Evolutionary conservation across 2,113 vertebrate species (phyloP).

Genomic region (Peromyscus polionotus): DNA sequence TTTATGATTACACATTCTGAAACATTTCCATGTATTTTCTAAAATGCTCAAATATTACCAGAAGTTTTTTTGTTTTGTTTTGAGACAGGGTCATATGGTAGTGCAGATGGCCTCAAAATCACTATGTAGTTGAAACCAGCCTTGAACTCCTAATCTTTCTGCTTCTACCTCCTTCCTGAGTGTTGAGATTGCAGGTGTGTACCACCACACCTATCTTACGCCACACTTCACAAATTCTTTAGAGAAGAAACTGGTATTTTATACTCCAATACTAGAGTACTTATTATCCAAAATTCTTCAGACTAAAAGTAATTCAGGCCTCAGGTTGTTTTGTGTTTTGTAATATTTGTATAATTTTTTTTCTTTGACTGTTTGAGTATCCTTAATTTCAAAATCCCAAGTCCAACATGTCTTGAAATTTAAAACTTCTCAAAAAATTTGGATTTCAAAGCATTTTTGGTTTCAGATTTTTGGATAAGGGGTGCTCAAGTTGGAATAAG

Average conservation of each 20-base stretch:
- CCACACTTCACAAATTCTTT: background rate
- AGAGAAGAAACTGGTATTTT: background rate
- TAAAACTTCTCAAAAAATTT: background rate
- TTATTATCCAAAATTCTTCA: background rate
- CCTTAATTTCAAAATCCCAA: background rate
- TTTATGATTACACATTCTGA: slow-evolving; percentile 13
- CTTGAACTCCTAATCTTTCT: background rate
- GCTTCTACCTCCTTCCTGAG: background rate
- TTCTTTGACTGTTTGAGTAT: background rate
- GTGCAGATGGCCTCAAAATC: background rate
- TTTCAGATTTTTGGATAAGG: background rate
- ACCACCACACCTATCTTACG: background rate
- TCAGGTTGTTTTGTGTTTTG: background rate
- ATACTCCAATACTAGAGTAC: background rate
- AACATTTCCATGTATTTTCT: slow-evolving; percentile 36
- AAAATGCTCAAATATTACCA: slow-evolving; percentile 53
- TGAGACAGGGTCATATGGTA: background rate
- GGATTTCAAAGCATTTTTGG: background rate
- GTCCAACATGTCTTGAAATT: background rate
- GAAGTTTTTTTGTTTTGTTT: background rate
- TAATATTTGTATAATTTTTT: background rate
- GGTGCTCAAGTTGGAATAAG: background rate
- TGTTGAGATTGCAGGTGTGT: background rate
- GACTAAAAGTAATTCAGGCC: background rate
- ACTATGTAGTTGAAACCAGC: background rate